These are phyloP conservation scores for Tachysurus vachellii DNA, from an alignment of 2,113 vertebrate genomes.

Conservation along the genomic window DNA sequence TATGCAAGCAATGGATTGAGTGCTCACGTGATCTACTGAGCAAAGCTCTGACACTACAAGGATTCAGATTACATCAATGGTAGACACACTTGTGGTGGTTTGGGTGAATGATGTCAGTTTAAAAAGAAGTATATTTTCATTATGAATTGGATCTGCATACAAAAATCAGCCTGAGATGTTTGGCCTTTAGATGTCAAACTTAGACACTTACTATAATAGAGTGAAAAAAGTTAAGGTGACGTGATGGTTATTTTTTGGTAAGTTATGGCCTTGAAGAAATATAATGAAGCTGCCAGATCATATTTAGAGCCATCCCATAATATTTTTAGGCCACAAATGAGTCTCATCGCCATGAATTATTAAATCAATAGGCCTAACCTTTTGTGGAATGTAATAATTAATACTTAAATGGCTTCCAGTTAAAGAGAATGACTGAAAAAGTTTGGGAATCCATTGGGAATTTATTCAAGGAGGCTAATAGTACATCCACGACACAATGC, in stretches of 20 bases:
- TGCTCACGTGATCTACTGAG: background rate
- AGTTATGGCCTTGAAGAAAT: background rate
- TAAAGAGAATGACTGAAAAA: background rate
- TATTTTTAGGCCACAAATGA: background rate
- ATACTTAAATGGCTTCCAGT: background rate
- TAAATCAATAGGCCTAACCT: background rate
- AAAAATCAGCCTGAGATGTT: constrained; percentile 49
- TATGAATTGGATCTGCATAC: constrained; percentile 54
- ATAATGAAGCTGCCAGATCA: background rate
- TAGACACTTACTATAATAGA: background rate
- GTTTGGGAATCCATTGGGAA: background rate
- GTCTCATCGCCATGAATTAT: background rate
- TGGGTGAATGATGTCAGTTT: constrained; percentile 64
- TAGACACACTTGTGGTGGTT: constrained; percentile 17
- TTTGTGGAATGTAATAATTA: background rate
- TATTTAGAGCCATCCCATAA: background rate
- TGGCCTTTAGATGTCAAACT: background rate
- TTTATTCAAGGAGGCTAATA: background rate
- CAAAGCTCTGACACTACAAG: background rate
- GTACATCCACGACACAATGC: background rate
- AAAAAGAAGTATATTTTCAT: constrained; percentile 64
- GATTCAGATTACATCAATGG: background rate
- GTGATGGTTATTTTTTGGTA: background rate
- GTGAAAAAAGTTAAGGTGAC: background rate
- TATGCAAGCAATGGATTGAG: background rate